These are phyloP conservation scores for Dicycla oo DNA, from an alignment of 2,888 invertebrate species.

Conservation along the genomic window DNA sequence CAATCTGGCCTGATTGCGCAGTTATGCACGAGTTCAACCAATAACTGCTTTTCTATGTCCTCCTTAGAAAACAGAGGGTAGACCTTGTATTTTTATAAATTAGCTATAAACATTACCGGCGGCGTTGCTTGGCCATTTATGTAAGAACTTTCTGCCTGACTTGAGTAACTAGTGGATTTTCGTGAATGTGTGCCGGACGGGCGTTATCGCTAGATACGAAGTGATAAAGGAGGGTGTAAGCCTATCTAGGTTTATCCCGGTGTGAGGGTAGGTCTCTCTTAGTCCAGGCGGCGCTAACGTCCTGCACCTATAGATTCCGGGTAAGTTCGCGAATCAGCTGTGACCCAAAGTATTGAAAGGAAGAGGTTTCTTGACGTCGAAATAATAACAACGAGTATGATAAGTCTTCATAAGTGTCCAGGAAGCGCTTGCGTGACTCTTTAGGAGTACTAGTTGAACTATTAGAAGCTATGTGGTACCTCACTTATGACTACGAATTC, in stretches of 20 bases:
- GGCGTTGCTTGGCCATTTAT: not conserved
- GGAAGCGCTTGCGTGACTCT: not conserved
- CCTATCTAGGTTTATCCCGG: not conserved
- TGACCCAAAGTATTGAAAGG: not conserved
- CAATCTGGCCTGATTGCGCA: constrained; percentile 20
- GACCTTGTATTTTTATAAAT: constrained; percentile 23
- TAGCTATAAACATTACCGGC: not conserved
- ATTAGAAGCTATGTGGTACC: too few species aligned
- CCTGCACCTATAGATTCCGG: too few species aligned
- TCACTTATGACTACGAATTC: not conserved
- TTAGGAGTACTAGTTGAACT: not conserved
- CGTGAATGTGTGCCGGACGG: not conserved
- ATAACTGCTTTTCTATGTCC: constrained; percentile 41
- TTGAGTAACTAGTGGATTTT: too few species aligned
- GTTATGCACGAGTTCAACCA: constrained; percentile 43
- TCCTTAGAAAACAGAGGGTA: constrained; percentile 17
- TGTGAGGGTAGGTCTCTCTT: not conserved
- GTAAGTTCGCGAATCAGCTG: not conserved
- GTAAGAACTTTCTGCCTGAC: not conserved
- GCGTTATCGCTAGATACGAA: not conserved
- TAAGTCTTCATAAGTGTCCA: not conserved
- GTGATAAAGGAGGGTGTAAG: not conserved
- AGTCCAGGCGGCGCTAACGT: too few species aligned
- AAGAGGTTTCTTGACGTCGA: not conserved
- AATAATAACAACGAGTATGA: not conserved